Base-by-base conservation (phyloP, 2,113 vertebrate genomes). In the Oplegnathus fasciatus region DNA sequence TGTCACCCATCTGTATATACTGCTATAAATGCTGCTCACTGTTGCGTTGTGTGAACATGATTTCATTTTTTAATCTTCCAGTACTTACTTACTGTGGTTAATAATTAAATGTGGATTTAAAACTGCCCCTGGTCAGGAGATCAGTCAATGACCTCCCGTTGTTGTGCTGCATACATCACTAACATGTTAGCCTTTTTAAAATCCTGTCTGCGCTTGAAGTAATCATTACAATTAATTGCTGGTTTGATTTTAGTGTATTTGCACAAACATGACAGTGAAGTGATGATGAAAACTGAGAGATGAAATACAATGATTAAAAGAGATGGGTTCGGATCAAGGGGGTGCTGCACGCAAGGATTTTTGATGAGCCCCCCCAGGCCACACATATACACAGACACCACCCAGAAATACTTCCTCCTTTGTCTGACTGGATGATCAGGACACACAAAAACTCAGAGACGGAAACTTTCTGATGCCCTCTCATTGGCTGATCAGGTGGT, bases 81-180 rank as follows among this genome's bases (percentile, higher is more conserved):
- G 32, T 20, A 42, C 71, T 54, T 28, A 46, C 40, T 65, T 2
- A 22, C 17, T 10, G 15, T n/a, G 32, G 5, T 78, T 46, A 10
- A 78, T 81, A 46, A 84, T 85, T 70, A 61, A 78, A 78, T 34
- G 54, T 70, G 34, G 26, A 70, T 79, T 65, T 73, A 58, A 65
- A 66, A 71, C 30, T 0, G 4, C 68, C 66, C 7, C 37, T 9
- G 74, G 70, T 73, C 26, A 57, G 52, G 22, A 32, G 26, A 74
- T 77, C 50, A 77, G 67, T 58, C 68, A 26, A 37, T 32, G 55
- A 65, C 57, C 54, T 52, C 69, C 84, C 50, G 65, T 74, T 79
- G 81, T 57, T 55, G 34, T 11, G 24, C 69, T 40, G 37, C 64
- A 32, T 7, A 61, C 68, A 60, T 54, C 61, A 22, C 14, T 48